A percentile compares a stretch with the other conserved stretches of the same genome.
These are phyloP conservation scores for Colletes latitarsis DNA, from an alignment of 1,140 invertebrate species.

Conservation along the genomic window DNA sequence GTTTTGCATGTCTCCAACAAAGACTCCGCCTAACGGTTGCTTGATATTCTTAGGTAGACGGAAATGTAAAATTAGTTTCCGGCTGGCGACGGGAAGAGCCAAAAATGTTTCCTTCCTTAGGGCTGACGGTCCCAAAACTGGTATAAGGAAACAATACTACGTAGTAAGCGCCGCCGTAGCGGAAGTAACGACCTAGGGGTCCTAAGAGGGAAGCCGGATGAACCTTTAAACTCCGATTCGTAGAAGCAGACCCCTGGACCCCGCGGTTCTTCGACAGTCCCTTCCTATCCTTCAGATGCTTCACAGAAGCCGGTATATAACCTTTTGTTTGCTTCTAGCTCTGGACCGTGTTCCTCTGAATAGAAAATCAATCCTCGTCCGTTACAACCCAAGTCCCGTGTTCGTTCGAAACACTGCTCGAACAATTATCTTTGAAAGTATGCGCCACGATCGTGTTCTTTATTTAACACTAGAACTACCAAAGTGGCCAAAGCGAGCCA, in stretches of 20 bases:
- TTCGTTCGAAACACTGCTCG: not conserved
- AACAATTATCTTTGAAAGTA: not conserved
- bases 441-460: not conserved
- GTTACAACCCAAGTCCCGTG: not conserved
- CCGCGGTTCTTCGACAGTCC: not conserved
- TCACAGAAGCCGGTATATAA: not conserved
- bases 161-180: not conserved
- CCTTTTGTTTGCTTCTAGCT: conserved; percentile 18
- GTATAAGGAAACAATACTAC: conserved; percentile 39
- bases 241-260: conserved; percentile 31
- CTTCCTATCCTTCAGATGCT: conserved; percentile 5
- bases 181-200: conserved; percentile 47
- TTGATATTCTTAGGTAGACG: not conserved
- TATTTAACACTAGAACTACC: not conserved
- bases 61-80: conserved; percentile 33
- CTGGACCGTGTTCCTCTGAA: not conserved
- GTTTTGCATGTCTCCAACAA: no score
- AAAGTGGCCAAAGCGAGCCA: no score
- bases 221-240: conserved; percentile 42
- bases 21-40: not conserved
- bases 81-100: conserved; percentile 5
- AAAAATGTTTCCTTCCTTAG: conserved; percentile 30
- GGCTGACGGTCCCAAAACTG: conserved; percentile 22
- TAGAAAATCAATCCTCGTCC: conserved; percentile 24
- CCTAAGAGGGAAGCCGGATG: conserved; percentile 47